Base-by-base conservation (phyloP, 2,888 invertebrate species). In the Tethea ocularis region DNA sequence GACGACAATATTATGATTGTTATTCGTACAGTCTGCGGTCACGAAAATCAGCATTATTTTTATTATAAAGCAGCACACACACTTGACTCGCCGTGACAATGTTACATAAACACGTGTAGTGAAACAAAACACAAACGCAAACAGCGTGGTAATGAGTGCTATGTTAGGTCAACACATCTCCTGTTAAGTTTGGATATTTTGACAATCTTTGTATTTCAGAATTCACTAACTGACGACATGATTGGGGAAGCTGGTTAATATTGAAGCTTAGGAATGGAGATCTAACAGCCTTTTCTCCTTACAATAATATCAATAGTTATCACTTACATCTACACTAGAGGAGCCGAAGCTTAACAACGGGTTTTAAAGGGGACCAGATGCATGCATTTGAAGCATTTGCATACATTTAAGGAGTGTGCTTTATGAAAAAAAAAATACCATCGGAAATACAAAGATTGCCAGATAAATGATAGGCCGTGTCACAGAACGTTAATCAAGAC, bases 61-160 rank as follows among this genome's bases (percentile, higher is more conserved):
- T 26, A 26, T 36, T 36, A 36, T 13, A 36, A 15, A 46, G 0
- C 2, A 46, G 1, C 3, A 11, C 38, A 6, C 46, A 10, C 46
- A 46, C 38, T 59, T 58, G 66, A 64, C 58, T 57, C 57, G 60
- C 57, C 60, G 58, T 57, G 53, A 36, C 59, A 57, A 58, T 33
- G 57, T 57, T 46, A 60, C 58, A 61, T 52, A 56, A 52, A 51
- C 51, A 58, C 58, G 64, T 61, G 63, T 58, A 53, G 59, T 56
- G 57, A 64, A 60, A 52, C 64, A 63, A 26, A 26, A 64, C 61
- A 69, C 68, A 68, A 61, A 63, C 58, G 59, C 64, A 68, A 61
- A 66, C 62, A 62, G 57, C 24, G 63, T 64, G 62, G 58, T 61
- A 62, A 59, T 33, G 33, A 13, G 65, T 67, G 68, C 59, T 60